Base-by-base conservation (phyloP, 2,797 vertebrate species). In the Miichthys miiuy region DNA sequence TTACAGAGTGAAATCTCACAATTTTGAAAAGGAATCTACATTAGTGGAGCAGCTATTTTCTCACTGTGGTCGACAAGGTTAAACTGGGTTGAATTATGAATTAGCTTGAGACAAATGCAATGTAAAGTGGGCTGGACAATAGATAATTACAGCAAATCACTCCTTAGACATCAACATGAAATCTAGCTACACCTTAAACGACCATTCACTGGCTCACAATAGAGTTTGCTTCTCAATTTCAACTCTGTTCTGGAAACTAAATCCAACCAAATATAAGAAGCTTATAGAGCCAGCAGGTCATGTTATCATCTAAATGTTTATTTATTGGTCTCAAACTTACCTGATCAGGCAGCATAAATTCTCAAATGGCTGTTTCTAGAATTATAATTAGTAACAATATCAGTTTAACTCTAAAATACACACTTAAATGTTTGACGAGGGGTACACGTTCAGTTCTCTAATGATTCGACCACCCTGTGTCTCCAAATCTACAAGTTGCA, bases 91-190 rank as follows among this genome's bases (percentile, higher is more conserved):
- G 50, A 68, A 73, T 82, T 72, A 66, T 75, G 60, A 79, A 83
- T 73, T 64, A 78, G 42, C 60, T 72, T n/a, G 60, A 72, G 76
- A 89, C 77, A 69, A 88, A 84, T 81, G 81, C 23, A 70, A 80
- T 76, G 77, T 85, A 75, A 82, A 79, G 60, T 44, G 42, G 69
- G 48, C 62, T 68, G 48, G 63, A 58, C 46, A n/a, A 63, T 18
- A 65, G 78, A 75, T 69, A 76, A 88, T 84, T 57, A 20, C 1
- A 78, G 57, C 66, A 63, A 71, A 57, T 78, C 17, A 21, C 30
- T 50, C 41, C 41, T 68, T 17, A 51, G 30, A 81, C n/a, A 71
- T 20, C 51, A 27, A 54, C 51, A 58, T 68, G 38, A 68, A 75
- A 72, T 30, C 10, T 30, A 56, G 12, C 52, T 13, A 18, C 51